Base-by-base conservation (phyloP, 64 coral and sea anemone species). In the Stichodactyla mertensii region DNA sequence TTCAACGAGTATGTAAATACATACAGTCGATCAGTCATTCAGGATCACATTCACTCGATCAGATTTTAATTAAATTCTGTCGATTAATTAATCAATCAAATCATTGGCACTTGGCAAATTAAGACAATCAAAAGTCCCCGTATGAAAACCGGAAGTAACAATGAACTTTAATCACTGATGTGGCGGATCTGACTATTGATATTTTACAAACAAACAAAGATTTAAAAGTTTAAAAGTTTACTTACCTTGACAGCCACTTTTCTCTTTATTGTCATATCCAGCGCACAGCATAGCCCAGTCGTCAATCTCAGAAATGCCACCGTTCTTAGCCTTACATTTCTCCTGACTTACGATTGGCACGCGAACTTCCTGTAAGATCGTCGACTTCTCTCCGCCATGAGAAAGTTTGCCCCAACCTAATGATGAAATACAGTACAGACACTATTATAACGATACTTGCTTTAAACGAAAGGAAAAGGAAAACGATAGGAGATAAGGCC, bases 231-330 rank as follows among this genome's bases (percentile, higher is more conserved):
- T 16, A 66, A 9, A 11, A 31, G 24, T 27, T 31, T 81, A 13
- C 24, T 85, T 62, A 85, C 83, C 83, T 24, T 27, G 27, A 24
- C 83, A 85, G 15, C 83, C 83, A 64, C 83, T 85, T 16, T 12
- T 62, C 24, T 55, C 6, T 10, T 61, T 85, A 27, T 85, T 64
- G 10, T 61, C 31, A 26, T 10, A 85, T 4, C 83, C 83, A 26
- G 83, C 83, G 51, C 83, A 85, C 4, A 85, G 7, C 83, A 85
- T 85, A 11, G 83, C 45, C 60, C 60, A 61, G 14, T 64, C 27
- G 16, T 64, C 83, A 56, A 85, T 55, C 14, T 23, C n/a, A 58
- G 55, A 64, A 2, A 61, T 24, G 4, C 20, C 5, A 8, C 24
- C 52, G 83, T 85, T 85, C 54, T 52, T 85, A 6, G 31, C 23